phyloP scores from a whole-genome alignment of 2,888 invertebrate species.

The Drosophila meridionalis region DNA sequence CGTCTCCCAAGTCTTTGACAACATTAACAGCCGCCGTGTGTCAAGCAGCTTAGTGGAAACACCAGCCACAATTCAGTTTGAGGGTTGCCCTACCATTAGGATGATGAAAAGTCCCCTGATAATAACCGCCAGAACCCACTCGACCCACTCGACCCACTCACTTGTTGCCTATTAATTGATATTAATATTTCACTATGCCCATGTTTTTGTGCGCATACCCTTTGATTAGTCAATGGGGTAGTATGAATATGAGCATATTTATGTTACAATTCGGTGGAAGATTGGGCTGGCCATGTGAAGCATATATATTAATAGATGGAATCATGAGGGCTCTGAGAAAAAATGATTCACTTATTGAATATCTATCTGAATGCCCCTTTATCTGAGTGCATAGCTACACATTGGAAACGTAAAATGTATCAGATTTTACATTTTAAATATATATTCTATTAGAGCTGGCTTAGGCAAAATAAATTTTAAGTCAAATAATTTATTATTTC shows the following conservation, averaged over 20 bases:
- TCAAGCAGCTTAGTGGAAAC: conserved; percentile 29
- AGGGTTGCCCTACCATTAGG: conserved; percentile 47
- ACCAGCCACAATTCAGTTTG: conserved; percentile 11
- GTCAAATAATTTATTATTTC: no score
- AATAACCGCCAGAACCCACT: conserved; percentile 4
- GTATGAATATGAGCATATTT: background rate
- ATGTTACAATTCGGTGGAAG: background rate
- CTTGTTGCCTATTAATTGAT: conserved; percentile 78
- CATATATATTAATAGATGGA: background rate
- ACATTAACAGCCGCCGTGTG: conserved; percentile 18
- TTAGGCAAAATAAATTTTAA: no score
- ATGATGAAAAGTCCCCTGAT: conserved; percentile 69
- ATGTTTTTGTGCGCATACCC: conserved; percentile 7
- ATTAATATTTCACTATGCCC: conserved; percentile 68
- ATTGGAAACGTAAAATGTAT: no score
- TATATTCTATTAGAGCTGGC: no score
- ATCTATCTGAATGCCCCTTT: no score
- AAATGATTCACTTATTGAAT: background rate
- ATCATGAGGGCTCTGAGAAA: background rate
- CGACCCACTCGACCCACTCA: conserved; percentile 28
- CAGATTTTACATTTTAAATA: no score
- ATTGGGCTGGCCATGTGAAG: background rate
- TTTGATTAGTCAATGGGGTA: no score
- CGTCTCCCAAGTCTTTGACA: conserved; percentile 44
- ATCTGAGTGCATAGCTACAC: no score